Percentiles rank a stretch among this genome's conserved stretches.
Evolutionary conservation across 2,113 vertebrate species (phyloP).

Genomic region (Megaceryle torquata): DNA sequence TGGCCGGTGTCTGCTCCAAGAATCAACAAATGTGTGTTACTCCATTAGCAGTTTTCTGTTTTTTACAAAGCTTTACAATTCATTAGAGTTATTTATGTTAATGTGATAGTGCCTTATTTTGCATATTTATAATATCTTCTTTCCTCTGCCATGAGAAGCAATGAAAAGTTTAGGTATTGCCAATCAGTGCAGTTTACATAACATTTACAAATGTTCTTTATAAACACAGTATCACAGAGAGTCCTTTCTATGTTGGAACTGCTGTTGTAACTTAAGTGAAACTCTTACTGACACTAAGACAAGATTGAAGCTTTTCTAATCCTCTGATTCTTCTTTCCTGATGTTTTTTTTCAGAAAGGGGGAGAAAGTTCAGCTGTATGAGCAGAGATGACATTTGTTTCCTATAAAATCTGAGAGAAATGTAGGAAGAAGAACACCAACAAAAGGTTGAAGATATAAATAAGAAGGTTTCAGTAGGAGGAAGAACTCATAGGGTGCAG

Average conservation of each 20-base stretch:
- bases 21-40: constrained; percentile 69
- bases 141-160: constrained; percentile 11
- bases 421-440: background rate
- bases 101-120: constrained; percentile 61
- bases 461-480: background rate
- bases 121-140: constrained; percentile 61
- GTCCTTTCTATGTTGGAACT: background rate
- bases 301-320: background rate
- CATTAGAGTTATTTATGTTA: constrained; percentile 71
- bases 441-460: background rate
- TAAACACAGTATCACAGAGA: background rate
- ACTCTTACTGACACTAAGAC: background rate
- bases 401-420: background rate
- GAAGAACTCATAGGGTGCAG: background rate
- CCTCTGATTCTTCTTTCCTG: background rate
- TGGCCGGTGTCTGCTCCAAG: background rate
- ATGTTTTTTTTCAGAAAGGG: background rate
- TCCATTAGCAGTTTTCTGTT: constrained; percentile 64
- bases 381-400: background rate
- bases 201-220: constrained; percentile 7
- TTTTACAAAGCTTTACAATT: constrained; percentile 63
- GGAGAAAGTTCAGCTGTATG: background rate
- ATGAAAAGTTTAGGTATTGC: constrained; percentile 34
- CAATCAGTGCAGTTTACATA: background rate
- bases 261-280: background rate